Conservation (phyloP, 1,140 invertebrate genomes). For the Ceratosolen fusciceps region DNA sequence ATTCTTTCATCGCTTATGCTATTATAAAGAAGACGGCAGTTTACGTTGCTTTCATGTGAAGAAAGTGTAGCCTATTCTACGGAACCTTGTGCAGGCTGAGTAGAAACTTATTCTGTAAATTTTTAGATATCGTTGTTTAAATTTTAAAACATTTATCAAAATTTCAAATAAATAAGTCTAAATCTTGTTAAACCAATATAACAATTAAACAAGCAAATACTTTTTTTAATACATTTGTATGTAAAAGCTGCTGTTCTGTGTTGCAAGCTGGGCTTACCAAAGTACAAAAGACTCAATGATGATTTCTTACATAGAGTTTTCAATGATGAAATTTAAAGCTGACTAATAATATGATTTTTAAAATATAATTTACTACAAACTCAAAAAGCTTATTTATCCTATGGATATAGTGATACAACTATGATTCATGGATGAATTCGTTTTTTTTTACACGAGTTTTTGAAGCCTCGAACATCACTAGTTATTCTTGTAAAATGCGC, state of each 20-base stretch:
- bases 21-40: conserved; percentile 45
- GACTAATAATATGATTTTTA: conserved; percentile 10
- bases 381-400: conserved; percentile 38
- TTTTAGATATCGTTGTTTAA: conserved; percentile 41
- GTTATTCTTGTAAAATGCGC: conserved; percentile 48
- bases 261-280: conserved; percentile 25
- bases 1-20: conserved; percentile 34
- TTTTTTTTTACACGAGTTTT: conserved; percentile 25
- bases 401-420: conserved; percentile 33
- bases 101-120: conserved; percentile 32
- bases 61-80: conserved; percentile 32
- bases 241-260: conserved; percentile 9
- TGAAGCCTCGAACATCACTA: conserved; percentile 35
- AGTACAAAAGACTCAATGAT: conserved; percentile 23
- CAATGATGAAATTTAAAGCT: conserved; percentile 26
- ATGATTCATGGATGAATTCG: conserved; percentile 28
- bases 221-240: conserved; percentile 33
- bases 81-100: conserved; percentile 22
- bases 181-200: conserved; percentile 24
- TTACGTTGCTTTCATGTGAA: conserved; percentile 39
- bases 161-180: conserved; percentile 41
- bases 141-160: conserved; percentile 47
- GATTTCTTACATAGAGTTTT: background rate
- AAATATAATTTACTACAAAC: conserved; percentile 34
- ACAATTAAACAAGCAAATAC: conserved; percentile 40